Evolutionary conservation across 2,113 vertebrate genomes (phyloP).

Genomic region (Dipodomys stephensi): DNA sequence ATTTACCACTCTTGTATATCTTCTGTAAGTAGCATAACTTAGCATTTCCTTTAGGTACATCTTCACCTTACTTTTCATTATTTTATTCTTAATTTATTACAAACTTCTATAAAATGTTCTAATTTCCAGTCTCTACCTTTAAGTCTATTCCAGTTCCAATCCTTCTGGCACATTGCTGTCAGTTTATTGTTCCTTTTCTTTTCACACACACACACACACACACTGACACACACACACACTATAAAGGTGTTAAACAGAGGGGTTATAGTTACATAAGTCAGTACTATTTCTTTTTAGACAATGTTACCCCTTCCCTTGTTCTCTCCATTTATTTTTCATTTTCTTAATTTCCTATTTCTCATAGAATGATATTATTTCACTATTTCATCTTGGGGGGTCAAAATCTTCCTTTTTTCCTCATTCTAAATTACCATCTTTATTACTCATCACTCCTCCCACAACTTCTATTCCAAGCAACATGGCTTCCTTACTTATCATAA

Average conservation of each 20-base stretch:
- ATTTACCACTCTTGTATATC: background rate
- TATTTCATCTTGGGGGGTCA: background rate
- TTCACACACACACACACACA: too few species aligned
- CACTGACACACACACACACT: too few species aligned
- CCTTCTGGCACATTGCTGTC: background rate
- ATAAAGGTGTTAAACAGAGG: background rate
- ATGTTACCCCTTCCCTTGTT: too few species aligned
- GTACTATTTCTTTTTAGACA: too few species aligned
- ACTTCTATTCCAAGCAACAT: background rate
- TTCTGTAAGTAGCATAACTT: background rate
- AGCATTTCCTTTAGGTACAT: constrained; percentile 11
- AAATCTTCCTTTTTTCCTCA: background rate
- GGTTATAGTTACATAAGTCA: too few species aligned
- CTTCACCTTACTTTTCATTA: background rate
- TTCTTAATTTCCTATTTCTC: too few species aligned
- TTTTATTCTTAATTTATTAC: constrained; percentile 23
- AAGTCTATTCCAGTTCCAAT: background rate
- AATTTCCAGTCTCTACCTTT: background rate
- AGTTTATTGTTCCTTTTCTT: constrained; percentile 48
- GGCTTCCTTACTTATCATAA: background rate
- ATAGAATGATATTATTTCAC: background rate
- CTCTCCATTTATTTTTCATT: too few species aligned
- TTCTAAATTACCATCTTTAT: background rate
- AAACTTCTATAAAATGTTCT: constrained; percentile 41
- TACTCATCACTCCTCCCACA: background rate